Evolutionary conservation across 2,888 invertebrate species (phyloP), one percentile per base, ranked within the genome.

Genomic region (Steromphala cineraria): DNA sequence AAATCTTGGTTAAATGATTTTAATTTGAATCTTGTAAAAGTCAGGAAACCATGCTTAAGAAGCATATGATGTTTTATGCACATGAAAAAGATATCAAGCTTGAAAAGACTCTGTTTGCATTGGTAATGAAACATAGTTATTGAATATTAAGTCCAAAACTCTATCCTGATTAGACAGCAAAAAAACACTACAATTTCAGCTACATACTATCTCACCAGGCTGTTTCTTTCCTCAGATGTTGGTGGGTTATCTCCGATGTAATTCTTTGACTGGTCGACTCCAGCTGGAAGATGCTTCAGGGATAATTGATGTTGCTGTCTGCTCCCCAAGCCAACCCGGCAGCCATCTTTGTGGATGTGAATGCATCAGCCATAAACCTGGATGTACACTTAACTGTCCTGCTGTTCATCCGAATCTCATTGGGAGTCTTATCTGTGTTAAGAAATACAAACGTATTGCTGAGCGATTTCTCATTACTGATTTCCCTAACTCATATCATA

Each of bases 241-340:
- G 24, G 19, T 84, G 36, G 87, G 86, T 10, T 55, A 82, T 24
- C 75, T 88, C 17, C 75, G 81, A 15, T 10, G 78, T 4, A 75
- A 79, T 78, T 80, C 78, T 17, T 76, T 78, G 31, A 84, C 82
- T 46, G 86, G 85, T 15, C 40, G 79, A 71, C 56, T 84, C 31
- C 77, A 82, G 4, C 76, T 88, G n/a, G 67, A 62, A 53, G 88
- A 88, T 76, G 36, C 40, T 53, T 83, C 85, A 31, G 85, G 85
- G 53, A 40, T 55, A 13, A 24, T 82, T 7, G 75, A 74, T 67
- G 62, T 82, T 55, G 80, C 28, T n/a, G 62, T 62, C 62, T 24
- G 62, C 62, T 62, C 62, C 62, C 28, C 62, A 5, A 24, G 15
- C 10, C 62, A 24, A 17, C 62, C 62, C 4, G 28, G 62, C 62